Conservation (phyloP, 2,113 vertebrate genomes). For the Siniperca chuatsi region DNA sequence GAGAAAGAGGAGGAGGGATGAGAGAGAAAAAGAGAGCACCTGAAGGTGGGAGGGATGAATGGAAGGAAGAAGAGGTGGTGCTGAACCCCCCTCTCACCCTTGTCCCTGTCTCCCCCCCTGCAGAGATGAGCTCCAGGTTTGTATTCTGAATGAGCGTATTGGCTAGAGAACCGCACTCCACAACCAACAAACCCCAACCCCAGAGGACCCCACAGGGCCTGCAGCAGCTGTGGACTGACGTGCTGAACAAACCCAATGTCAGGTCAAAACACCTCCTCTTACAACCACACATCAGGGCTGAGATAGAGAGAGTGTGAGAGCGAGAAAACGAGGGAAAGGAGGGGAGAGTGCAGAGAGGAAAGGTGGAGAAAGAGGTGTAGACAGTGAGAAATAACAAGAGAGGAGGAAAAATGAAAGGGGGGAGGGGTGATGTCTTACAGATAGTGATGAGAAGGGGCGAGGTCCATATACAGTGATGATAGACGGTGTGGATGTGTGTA, state of each 20-base stretch:
- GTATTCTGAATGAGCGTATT: slow-evolving; percentile 67
- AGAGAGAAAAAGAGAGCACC: slow-evolving; percentile 5
- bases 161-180: slow-evolving; percentile 56
- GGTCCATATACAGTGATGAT: not conserved
- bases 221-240: slow-evolving; percentile 65
- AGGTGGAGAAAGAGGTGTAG: slow-evolving; percentile 40
- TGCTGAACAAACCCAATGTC: slow-evolving; percentile 75
- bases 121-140: slow-evolving; percentile 64
- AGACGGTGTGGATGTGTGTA: slow-evolving; percentile 29
- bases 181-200: slow-evolving; percentile 64
- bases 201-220: slow-evolving; percentile 64
- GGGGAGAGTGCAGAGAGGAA: not conserved
- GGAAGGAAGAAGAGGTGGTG: slow-evolving; percentile 37
- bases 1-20: not conserved
- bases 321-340: not conserved
- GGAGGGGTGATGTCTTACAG: slow-evolving; percentile 31
- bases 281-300: slow-evolving; percentile 54
- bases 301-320: not conserved
- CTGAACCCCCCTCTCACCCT: slow-evolving; percentile 25
- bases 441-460: slow-evolving; percentile 30
- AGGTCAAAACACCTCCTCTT: slow-evolving; percentile 71
- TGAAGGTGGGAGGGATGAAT: slow-evolving; percentile 36
- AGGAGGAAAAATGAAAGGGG: slow-evolving; percentile 46
- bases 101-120: not conserved
- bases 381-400: slow-evolving; percentile 67